Conservation (phyloP, 35 echinoderm and acorn worm genomes). For the Heliocidaris tuberculata region DNA sequence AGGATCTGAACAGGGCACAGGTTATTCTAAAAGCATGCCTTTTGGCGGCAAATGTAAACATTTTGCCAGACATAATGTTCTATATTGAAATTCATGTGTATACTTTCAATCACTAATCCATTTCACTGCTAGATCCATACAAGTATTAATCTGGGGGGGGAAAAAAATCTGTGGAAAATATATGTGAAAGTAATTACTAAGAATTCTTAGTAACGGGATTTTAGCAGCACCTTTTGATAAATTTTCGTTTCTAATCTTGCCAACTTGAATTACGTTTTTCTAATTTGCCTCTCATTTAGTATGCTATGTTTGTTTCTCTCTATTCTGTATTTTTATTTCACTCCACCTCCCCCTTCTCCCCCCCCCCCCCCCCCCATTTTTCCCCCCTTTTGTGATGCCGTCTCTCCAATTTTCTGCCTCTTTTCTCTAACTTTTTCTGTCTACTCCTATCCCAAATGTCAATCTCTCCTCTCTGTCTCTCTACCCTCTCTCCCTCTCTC, state of each 20-base stretch:
- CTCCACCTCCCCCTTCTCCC: background rate
- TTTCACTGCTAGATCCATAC: too few species aligned
- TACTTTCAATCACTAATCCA: too few species aligned
- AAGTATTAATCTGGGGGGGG: too few species aligned
- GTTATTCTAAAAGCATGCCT: too few species aligned
- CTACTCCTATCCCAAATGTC: background rate
- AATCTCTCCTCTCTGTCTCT: background rate
- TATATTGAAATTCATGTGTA: too few species aligned
- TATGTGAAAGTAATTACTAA: too few species aligned
- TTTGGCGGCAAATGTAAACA: too few species aligned
- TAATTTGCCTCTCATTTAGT: background rate
- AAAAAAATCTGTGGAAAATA: too few species aligned
- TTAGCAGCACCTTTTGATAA: too few species aligned
- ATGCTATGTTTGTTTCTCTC: background rate
- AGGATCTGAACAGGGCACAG: background rate
- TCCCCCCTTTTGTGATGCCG: background rate
- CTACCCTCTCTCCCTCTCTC: background rate
- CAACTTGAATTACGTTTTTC: background rate
- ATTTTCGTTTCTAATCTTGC: background rate
- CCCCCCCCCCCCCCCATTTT: background rate
- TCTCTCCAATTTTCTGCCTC: background rate
- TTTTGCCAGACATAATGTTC: too few species aligned
- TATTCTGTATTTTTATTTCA: background rate
- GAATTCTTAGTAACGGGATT: too few species aligned
- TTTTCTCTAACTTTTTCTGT: background rate